These are phyloP conservation scores for Nesoenas mayeri DNA, from an alignment of 2,113 vertebrate species.

Conservation along the genomic window DNA sequence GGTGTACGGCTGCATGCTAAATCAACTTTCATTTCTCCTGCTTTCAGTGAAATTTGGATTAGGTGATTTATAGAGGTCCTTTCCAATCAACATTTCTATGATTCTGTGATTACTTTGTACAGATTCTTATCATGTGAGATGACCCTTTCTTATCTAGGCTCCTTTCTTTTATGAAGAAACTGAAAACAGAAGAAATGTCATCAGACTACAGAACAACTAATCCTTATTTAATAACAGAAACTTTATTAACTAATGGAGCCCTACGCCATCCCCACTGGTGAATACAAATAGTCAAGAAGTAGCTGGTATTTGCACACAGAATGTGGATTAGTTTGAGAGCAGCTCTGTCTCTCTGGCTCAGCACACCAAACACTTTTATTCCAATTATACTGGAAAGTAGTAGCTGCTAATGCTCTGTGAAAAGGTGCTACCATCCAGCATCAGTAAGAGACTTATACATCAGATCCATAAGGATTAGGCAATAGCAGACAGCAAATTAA, in stretches of 20 bases:
- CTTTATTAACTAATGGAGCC: background rate
- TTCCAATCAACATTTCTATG: slow-evolving; percentile 20
- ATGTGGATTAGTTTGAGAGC: background rate
- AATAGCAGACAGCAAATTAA: background rate
- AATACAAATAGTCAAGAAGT: background rate
- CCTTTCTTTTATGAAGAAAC: background rate
- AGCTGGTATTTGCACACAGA: background rate
- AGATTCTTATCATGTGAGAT: background rate
- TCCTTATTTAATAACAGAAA: background rate
- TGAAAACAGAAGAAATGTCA: background rate
- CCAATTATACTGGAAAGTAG: background rate
- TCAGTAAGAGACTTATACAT: background rate
- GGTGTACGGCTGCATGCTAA: background rate
- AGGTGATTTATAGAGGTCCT: background rate
- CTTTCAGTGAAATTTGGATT: background rate
- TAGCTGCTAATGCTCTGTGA: background rate
- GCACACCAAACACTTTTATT: background rate
- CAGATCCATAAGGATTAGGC: background rate
- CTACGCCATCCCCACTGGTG: background rate
- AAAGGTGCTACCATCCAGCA: background rate
- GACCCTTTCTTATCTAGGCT: background rate
- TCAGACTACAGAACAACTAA: background rate
- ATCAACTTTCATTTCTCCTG: background rate
- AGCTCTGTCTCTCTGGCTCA: background rate
- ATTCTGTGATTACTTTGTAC: slow-evolving; percentile 3